Base-by-base conservation (phyloP, 2,888 invertebrate genomes). In the Frankliniella intonsa region DNA sequence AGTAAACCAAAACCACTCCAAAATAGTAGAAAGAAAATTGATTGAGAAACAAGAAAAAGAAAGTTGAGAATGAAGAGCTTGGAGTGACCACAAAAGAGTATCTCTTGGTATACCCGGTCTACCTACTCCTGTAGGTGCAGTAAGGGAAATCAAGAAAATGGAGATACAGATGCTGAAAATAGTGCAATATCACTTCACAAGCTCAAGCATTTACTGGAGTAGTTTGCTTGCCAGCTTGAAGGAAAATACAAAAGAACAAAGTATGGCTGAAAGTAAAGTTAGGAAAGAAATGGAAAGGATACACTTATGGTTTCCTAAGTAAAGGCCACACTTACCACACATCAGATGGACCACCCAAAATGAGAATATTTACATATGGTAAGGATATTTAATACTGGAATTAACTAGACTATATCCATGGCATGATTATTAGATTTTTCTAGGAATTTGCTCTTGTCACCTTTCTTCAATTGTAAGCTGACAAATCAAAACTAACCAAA, bases 151-250 rank as follows among this genome's bases (percentile, higher is more conserved):
- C 2, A 22, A 76, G 25, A 9, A 25, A 25, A 25, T 25, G 25
- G 25, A 22, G 10, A 76, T 12, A 76, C 12, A 25, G 5, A n/a
- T 8, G 12, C n/a, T n/a, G 9, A 22, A 22, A 69, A 19, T 22
- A 22, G 69, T 76, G 69, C 69, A 76, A 76, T 25, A 76, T 76
- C 69, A 22, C 69, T 76, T 76, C 69, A 62, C 69, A 76, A 76
- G 69, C 69, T 76, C 69, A 76, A 76, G 25, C 69, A 22, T 25
- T 22, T 76, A n/a, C 0, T 76, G 17, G 17, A 17, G 17, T 62
- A 17, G 22, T 76, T 22, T 25, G 69, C 69, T 76, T 76, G 69
- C 11, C 12, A 76, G 69, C 69, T 76, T 10, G 69, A 25, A 76
- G 69, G 25, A 25, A 76, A 12, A 22, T 76, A 25, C n/a, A 76